Base-by-base conservation (phyloP, 2,888 invertebrate species). In the Falcaria lacertinaria region DNA sequence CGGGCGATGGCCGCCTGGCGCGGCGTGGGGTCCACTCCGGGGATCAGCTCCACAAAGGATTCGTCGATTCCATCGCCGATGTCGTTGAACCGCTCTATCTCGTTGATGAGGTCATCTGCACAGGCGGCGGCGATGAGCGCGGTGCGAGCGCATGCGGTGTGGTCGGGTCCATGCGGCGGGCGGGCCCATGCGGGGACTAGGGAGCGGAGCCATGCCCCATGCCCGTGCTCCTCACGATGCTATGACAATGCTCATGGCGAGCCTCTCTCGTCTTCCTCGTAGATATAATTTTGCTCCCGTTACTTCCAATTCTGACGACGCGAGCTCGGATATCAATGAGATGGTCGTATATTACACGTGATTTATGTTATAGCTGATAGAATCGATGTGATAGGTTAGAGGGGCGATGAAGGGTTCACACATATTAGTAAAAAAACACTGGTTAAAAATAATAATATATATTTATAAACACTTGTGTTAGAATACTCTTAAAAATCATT, bases 41-140 rank as follows among this genome's bases (percentile, higher is more conserved):
- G 91, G 80, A 92, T 91, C 65, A 94, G 90, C 84, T 97, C 97
- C 74, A 96, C 93, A 91, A 97, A 97, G 64, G 97, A 97, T 81
- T 93, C 92, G 90, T 98, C 98, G 92, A 98, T 92, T 90, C 96
- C 97, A 84, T 97, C 95, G 69, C 95, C 96, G 89, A 98, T 95
- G 82, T 94, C 93, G 90, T 96, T 97, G 93, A 94, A 97, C 88
- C 93, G 94, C 92, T 97, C 97, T 91, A 95, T 97, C 88, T 95
- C 95, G 76, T 89, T 90, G 90, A 96, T 94, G 90, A 95, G 92
- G 79, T 96, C 95, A 92, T 96, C 96, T 95, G 92, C 72, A 90
- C 75, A 80, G 73, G 68, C 68, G 58, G 58, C 60, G 57, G 54
- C 63, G 59, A 63, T 75, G 60, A 73, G 72, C 54, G 51, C 52